These are phyloP conservation scores for Dinothrombium tinctorium DNA, from an alignment of 1,140 invertebrate genomes.

Conservation along the genomic window DNA sequence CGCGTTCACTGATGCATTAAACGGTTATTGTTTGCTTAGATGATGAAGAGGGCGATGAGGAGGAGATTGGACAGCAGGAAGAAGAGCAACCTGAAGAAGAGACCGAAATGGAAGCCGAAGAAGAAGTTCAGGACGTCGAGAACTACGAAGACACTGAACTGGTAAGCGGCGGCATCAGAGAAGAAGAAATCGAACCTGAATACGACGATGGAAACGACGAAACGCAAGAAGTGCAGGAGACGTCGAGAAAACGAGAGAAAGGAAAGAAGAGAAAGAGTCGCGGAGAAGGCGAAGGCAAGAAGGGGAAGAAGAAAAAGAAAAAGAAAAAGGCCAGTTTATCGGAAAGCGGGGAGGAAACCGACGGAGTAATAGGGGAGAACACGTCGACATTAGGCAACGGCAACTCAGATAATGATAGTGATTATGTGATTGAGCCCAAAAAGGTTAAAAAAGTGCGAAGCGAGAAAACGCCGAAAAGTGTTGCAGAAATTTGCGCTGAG, in stretches of 20 bases:
- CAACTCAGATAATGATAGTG: no score
- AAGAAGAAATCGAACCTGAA: slow-evolving; percentile 47
- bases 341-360: no score
- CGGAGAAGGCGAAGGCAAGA: no score
- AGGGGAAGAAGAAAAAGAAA: no score
- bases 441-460: no score
- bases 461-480: no score
- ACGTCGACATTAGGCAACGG: no score
- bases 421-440: no score
- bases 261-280: neutral
- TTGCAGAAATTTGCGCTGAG: no score
- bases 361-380: no score
- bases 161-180: slow-evolving; percentile 9
- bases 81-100: slow-evolving; percentile 11
- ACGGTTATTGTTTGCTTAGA: slow-evolving; percentile 5
- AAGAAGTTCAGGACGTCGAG: slow-evolving; percentile 23
- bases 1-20: no score
- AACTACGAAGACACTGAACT: slow-evolving; percentile 17
- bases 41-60: slow-evolving; percentile 8
- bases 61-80: slow-evolving; percentile 13
- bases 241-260: neutral
- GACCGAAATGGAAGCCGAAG: slow-evolving; percentile 7
- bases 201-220: slow-evolving; percentile 40
- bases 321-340: no score
- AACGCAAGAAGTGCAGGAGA: slow-evolving; percentile 44